These are phyloP conservation scores for Priocnemis perturbator DNA, from an alignment of 2,888 invertebrate species.

Conservation along the genomic window DNA sequence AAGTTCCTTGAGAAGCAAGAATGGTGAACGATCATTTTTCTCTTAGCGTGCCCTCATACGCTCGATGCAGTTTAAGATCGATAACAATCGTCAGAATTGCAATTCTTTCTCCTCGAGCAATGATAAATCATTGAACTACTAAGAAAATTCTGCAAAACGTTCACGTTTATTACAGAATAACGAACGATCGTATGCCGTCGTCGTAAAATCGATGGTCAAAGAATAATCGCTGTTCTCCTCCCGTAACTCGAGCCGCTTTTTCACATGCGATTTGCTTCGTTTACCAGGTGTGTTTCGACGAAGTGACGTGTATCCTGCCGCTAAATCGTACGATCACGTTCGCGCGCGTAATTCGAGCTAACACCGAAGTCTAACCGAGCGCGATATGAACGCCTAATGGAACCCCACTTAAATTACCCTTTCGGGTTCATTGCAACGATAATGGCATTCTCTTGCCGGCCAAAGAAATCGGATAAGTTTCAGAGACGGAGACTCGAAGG, in stretches of 20 bases:
- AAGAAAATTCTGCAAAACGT: too few relatives aligned
- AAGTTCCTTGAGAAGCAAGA: too few relatives aligned
- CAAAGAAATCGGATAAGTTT: slow-evolving; percentile 1
- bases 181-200: too few relatives aligned
- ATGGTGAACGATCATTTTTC: too few relatives aligned
- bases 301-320: background rate
- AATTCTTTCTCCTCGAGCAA: too few relatives aligned
- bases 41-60: too few relatives aligned
- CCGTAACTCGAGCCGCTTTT: slow-evolving; percentile 4
- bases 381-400: slow-evolving; percentile 24
- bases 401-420: slow-evolving; percentile 29
- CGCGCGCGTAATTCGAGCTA: slow-evolving; percentile 18
- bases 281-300: slow-evolving; percentile 1
- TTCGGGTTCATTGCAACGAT: slow-evolving; percentile 10
- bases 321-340: background rate
- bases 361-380: slow-evolving; percentile 12
- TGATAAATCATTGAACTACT: too few relatives aligned
- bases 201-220: too few relatives aligned
- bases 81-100: too few relatives aligned
- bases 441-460: slow-evolving; percentile 10
- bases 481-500: background rate
- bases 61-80: too few relatives aligned
- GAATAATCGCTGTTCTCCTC: background rate
- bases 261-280: background rate
- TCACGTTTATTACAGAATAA: too few relatives aligned